Conservation (phyloP, 2,113 vertebrate species). For the Tachuris rubrigastra region DNA sequence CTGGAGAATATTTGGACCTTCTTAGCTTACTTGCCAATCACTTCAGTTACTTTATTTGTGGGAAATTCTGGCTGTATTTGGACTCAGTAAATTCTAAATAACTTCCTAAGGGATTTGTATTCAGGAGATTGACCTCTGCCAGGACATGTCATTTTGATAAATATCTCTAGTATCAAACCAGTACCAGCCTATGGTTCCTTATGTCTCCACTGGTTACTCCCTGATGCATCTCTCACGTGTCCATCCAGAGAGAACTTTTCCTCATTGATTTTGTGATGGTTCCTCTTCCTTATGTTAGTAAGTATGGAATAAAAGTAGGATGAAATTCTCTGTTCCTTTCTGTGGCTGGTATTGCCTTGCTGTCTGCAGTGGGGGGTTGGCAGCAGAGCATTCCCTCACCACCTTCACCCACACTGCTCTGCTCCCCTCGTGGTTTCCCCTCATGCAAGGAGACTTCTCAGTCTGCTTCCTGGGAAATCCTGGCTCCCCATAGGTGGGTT, state of each 20-base stretch:
- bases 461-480: not conserved
- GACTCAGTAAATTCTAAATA: not conserved
- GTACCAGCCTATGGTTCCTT: not conserved
- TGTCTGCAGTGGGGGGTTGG: rapidly evolving
- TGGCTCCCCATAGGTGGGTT: not conserved
- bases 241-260: not conserved
- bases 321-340: not conserved
- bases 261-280: not conserved
- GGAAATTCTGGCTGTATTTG: not conserved
- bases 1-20: not conserved
- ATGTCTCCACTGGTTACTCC: not conserved
- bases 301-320: not conserved
- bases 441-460: not conserved
- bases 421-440: not conserved
- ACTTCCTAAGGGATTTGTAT: not conserved
- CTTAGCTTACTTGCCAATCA: not conserved
- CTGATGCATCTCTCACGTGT: not conserved
- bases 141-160: not conserved
- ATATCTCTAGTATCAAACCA: not conserved
- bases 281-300: not conserved
- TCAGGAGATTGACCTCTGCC: not conserved
- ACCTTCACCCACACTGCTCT: not conserved
- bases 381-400: not conserved
- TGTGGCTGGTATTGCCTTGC: not conserved
- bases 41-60: not conserved